phyloP scores from a whole-genome alignment of 2,113 vertebrate species.

The Morone chrysops region DNA sequence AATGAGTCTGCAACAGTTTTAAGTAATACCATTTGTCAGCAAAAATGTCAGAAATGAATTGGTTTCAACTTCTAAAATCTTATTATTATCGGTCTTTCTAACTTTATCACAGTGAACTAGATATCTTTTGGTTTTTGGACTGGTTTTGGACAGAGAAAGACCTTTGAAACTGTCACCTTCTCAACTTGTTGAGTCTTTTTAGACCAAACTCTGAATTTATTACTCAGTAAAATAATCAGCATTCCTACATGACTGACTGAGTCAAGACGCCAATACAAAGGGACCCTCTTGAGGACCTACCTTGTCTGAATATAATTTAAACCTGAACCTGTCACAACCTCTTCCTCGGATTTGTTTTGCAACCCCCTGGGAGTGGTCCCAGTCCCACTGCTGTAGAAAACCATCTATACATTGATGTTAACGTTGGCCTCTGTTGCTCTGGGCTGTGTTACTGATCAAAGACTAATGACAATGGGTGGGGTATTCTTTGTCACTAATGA shows the following conservation, averaged over 20 bases:
- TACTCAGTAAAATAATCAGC: background rate
- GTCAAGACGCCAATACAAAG: background rate
- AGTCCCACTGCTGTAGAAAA: background rate
- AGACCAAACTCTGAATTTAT: background rate
- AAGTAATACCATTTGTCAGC: background rate
- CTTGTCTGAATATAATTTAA: background rate
- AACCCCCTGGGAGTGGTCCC: background rate
- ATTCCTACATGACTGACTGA: background rate
- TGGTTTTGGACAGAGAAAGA: background rate
- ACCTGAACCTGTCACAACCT: background rate
- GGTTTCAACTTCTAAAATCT: background rate
- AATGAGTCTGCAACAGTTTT: background rate
- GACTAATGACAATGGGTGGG: conserved; percentile 41
- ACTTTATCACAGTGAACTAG: background rate
- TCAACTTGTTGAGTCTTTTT: background rate
- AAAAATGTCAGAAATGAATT: background rate
- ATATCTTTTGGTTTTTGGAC: background rate
- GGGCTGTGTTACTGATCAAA: conserved; percentile 21
- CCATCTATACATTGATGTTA: conserved; percentile 2
- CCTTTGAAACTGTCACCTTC: too few species aligned
- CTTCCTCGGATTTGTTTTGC: background rate
- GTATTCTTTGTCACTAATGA: conserved; percentile 40
- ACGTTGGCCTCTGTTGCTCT: conserved; percentile 32
- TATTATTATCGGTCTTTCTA: background rate
- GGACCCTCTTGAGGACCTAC: background rate